Base-by-base conservation (phyloP, 2,113 vertebrate species). In the Chaetura pelagica region DNA sequence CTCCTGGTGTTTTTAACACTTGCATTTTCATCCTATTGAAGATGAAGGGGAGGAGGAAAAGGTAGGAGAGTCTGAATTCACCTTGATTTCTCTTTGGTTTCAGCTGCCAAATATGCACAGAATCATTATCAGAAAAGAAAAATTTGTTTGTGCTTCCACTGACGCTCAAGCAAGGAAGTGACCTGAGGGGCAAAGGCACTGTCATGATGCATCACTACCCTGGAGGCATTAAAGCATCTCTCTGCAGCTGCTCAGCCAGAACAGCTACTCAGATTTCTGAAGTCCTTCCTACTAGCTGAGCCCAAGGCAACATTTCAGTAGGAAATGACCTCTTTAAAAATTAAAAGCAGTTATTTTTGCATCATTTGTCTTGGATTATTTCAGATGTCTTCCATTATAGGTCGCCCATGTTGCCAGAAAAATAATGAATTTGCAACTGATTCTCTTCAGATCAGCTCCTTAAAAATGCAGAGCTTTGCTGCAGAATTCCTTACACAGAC, bases 281-380 rank as follows among this genome's bases (percentile, higher is more conserved):
- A 84, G 69, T 74, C 77, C 77, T 89, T 93, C 84, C 88, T 87
- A 57, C 44, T 85, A 79, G 83, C 62, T 96, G 49, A 90, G 90
- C 94, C 93, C 49, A 88, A 92, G 95, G 92, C 89, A 87, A 40
- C 84, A 64, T 92, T 95, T 95, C 59, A 80, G 79, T 42, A 93
- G 61, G 64, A 91, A 97, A 87, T n/a, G 11, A 55, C 51, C 68
- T 87, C 90, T 97, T 96, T 87, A 94, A 94, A 95, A 93, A 97
- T 93, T 95, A 91, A 96, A 93, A 93, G 57, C 59, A 91, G 23
- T 71, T 83, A 35, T 77, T 76, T 95, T 91, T 81, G 48, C 66
- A 79, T 89, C 84, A 68, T 95, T 94, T 96, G 69, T 79, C 64
- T 87, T 7, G 55, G 49, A 82, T 80, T 74, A 55, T 86, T 91